Evolutionary conservation across 2,797 vertebrate genomes (phyloP).

Genomic region (Micropoecilia bifurca): DNA sequence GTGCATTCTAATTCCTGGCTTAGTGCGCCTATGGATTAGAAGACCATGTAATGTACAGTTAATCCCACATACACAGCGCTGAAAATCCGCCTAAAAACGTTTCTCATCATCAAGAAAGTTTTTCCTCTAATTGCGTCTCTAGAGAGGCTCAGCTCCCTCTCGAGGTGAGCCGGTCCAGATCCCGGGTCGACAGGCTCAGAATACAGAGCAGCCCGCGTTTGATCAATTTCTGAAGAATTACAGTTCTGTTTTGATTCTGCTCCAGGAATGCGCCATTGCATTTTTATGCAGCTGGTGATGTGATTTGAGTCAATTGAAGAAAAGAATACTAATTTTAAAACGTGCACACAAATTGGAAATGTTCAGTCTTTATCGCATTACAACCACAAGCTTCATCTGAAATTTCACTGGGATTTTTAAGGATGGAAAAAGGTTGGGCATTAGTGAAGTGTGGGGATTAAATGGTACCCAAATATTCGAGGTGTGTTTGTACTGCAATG

Average conservation of each 20-base stretch:
- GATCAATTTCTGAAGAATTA: conserved; percentile 37
- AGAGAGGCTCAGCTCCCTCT: conserved; percentile 54
- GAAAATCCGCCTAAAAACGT: conserved; percentile 58
- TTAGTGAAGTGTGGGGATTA: background rate
- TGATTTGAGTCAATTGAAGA: conserved; percentile 22
- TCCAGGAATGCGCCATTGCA: conserved; percentile 1
- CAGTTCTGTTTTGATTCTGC: conserved; percentile 22
- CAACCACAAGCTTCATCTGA: background rate
- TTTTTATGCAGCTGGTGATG: conserved; percentile 33
- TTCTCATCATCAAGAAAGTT: conserved; percentile 67
- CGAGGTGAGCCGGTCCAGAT: conserved; percentile 41
- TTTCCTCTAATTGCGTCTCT: conserved; percentile 70
- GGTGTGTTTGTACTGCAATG: background rate
- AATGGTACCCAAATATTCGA: background rate
- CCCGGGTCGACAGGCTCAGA: conserved; percentile 30
- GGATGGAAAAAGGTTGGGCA: background rate
- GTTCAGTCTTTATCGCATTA: background rate
- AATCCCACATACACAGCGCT: conserved; percentile 63
- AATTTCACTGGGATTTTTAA: background rate
- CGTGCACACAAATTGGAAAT: background rate
- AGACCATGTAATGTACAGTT: conserved; percentile 71
- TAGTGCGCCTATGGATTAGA: conserved; percentile 71
- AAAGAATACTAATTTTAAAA: background rate
- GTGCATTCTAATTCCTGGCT: conserved; percentile 70
- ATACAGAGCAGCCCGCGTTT: conserved; percentile 44